Evolutionary conservation across 92 coral and sea anemone species (phyloP), one percentile per base, ranked within the genome.

Genomic region (Muricea muricata): DNA sequence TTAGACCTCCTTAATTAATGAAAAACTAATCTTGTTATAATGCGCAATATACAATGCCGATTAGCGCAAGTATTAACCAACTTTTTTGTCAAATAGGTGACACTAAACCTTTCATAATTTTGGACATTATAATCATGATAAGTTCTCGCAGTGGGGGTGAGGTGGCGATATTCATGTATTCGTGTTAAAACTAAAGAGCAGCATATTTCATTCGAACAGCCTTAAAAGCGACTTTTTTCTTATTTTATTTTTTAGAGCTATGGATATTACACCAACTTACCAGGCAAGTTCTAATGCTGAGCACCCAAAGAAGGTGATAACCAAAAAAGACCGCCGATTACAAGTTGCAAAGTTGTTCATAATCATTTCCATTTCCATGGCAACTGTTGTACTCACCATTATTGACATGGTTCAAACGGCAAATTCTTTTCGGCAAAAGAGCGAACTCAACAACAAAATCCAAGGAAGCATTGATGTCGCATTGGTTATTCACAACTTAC

Each of bases 401-500:
- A 30, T 77, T n/a, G 82, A 77, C 26, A 70, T 77, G 20, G 25
- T 37, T 24, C 47, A 56, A 33, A 77, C 82, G 0, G 69, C n/a
- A 4, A 56, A 77, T 55, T 28, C 26, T 0, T 42, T 25, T n/a
- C 29, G 1, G 28, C 17, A 54, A 0, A 56, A 77, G 56, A 30
- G 46, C 50, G 55, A 25, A 54, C 14, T 9, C 25, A n/a, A 5
- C n/a, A n/a, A n/a, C n/a, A 57, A 37, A 6, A 77, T 77, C 32
- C 48, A 54, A 30, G 10, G 41, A 7, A 77, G 82, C n/a, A 77
- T 56, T 24, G 48, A 56, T 6, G 56, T 70, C 6, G 69, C 82
- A 14, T 54, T 35, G 61, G 46, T 77, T 25, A 77, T 77, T 23
- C 69, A 77, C 70, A 33, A 77, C 39, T 39, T 77, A 12, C 82